Conservation (phyloP, 1,140 invertebrate genomes). For the Leptopilina boulardi region DNA sequence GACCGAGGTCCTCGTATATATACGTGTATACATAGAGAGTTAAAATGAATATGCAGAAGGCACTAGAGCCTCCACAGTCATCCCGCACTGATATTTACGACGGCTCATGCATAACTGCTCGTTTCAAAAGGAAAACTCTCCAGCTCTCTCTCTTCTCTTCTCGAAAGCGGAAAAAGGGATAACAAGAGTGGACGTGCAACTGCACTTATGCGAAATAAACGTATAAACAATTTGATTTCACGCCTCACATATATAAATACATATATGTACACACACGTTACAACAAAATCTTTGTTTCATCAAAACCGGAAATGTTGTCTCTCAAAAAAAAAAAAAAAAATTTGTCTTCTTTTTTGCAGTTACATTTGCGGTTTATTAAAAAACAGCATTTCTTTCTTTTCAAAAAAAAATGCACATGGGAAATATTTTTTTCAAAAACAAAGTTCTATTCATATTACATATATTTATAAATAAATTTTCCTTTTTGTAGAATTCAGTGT, state of each 20-base stretch:
- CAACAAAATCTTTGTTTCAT: neutral
- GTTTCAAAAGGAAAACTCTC: conserved; percentile 38
- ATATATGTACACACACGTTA: too few relatives aligned
- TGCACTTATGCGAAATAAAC: conserved; percentile 10
- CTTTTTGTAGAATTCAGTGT: too few relatives aligned
- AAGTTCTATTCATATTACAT: too few relatives aligned
- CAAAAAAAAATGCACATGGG: neutral
- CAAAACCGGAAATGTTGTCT: neutral
- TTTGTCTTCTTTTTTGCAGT: too few relatives aligned
- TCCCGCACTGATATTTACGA: conserved; percentile 44
- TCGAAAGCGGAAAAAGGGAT: conserved; percentile 4
- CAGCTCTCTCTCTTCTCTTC: neutral
- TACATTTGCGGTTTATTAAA: too few relatives aligned
- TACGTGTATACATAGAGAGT: conserved; percentile 37
- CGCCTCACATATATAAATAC: neutral
- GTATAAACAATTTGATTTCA: neutral
- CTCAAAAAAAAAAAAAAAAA: neutral
- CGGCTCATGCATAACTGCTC: conserved; percentile 40
- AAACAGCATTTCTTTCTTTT: neutral
- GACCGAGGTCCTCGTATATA: conserved; percentile 29
- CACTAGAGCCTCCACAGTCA: conserved; percentile 31
- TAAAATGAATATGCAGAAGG: conserved; percentile 46
- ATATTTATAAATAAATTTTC: too few relatives aligned
- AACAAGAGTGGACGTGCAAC: neutral
- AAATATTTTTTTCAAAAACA: too few relatives aligned